Conservation (phyloP, 2,888 invertebrate genomes). For the Nudaria mundana region DNA sequence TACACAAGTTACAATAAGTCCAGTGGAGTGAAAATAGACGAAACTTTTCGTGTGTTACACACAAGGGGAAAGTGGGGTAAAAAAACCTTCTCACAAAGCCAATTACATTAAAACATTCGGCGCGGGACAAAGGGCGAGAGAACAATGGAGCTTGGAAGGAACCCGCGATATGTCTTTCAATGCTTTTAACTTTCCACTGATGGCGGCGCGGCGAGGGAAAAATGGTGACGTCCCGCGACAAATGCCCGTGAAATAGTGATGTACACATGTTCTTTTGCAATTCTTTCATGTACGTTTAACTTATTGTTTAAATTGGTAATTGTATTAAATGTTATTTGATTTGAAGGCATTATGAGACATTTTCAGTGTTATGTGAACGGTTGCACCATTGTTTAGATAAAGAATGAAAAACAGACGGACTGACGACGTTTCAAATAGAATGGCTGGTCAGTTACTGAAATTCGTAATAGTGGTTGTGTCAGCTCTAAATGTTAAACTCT, state of each 20-base stretch:
- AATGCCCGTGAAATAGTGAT: conserved; percentile 69
- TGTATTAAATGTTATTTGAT: not conserved
- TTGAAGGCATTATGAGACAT: not conserved
- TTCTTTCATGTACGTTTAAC: conserved; percentile 2
- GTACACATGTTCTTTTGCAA: conserved; percentile 16
- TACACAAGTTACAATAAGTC: conserved; percentile 28
- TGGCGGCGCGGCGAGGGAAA: conserved; percentile 69
- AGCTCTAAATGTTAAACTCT: no score
- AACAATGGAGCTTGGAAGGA: conserved; percentile 74
- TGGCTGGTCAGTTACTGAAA: no score
- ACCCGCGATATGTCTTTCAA: conserved; percentile 80
- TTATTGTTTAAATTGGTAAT: no score
- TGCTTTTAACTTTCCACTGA: conserved; percentile 81
- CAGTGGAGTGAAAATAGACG: conserved; percentile 33
- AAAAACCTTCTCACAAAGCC: conserved; percentile 72
- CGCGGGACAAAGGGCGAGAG: conserved; percentile 74
- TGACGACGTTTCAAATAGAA: no score
- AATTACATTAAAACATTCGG: conserved; percentile 81
- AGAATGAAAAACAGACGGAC: no score
- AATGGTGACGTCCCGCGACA: conserved; percentile 78
- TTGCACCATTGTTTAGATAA: no score
- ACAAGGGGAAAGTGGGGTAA: conserved; percentile 47
- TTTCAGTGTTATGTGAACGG: no score
- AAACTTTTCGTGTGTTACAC: conserved; percentile 40
- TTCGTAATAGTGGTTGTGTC: no score